A percentile compares a stretch with the other conserved stretches of the same genome.
phyloP scores from a whole-genome alignment of 53 echinoderm and acorn worm species.

The Luidia sarsii region DNA sequence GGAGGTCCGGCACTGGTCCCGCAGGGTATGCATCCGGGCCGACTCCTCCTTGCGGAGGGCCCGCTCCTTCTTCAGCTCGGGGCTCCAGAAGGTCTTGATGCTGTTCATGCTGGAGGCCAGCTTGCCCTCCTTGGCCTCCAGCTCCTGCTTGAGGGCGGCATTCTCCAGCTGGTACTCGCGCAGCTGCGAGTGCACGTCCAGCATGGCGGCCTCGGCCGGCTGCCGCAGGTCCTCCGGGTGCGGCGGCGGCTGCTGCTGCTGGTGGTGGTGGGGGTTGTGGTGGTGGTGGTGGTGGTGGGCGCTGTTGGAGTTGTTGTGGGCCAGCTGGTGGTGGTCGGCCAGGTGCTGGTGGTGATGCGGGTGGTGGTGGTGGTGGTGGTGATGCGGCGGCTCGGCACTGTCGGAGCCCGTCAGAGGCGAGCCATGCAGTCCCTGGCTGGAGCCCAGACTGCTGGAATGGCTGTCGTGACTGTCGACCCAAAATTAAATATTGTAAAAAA shows the following conservation, averaged over 20 bases:
- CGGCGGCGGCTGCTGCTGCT: conserved; percentile 39
- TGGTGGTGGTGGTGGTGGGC: conserved; percentile 16
- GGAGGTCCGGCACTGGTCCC: conserved; percentile 83
- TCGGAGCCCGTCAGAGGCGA: conserved; percentile 64
- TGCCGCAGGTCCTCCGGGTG: conserved; percentile 74
- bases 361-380: no score
- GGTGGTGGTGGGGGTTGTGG: conserved; percentile 28
- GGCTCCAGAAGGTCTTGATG: conserved; percentile 99
- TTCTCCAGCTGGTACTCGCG: conserved; percentile 93
- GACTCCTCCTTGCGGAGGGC: conserved; percentile 91
- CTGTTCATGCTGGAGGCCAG: conserved; percentile 98
- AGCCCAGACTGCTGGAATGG: conserved; percentile 92
- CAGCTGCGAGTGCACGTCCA: conserved; percentile 84
- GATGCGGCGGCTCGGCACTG: conserved; percentile 57
- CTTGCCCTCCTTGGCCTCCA: conserved; percentile 90
- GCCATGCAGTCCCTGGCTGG: conserved; percentile 79
- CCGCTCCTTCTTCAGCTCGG: conserved; percentile 96
- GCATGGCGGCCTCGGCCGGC: conserved; percentile 51
- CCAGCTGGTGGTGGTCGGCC: conserved; percentile 59
- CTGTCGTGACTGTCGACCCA: conserved; percentile 41
- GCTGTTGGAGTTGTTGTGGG: conserved; percentile 32
- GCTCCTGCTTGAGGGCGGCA: conserved; percentile 78
- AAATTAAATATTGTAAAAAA: no score
- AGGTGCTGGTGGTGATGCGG: conserved; percentile 47
- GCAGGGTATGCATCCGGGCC: conserved; percentile 75